A percentile compares a stretch with the other conserved stretches of the same genome.
phyloP scores from a whole-genome alignment of 2,113 vertebrate species.

The Gasterosteus aculeatus region DNA sequence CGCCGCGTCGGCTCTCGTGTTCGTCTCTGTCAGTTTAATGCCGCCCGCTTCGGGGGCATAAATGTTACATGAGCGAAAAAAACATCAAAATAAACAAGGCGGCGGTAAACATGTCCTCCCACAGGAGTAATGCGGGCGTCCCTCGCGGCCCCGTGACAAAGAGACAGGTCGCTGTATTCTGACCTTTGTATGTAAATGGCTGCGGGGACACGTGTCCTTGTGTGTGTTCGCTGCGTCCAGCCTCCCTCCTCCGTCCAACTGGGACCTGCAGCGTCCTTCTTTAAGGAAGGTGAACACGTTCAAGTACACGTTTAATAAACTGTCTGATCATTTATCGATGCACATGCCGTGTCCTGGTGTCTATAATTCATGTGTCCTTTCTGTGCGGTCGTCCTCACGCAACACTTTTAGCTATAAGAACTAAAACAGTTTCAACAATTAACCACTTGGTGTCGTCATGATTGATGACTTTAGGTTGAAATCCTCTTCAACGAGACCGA shows the following conservation, averaged over 20 bases:
- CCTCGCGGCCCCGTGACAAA: conserved; percentile 33
- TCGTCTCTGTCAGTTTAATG: conserved; percentile 48
- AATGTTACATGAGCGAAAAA: conserved; percentile 39
- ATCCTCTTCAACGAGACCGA: background rate
- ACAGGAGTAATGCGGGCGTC: conserved; percentile 29
- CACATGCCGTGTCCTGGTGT: background rate
- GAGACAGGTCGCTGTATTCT: conserved; percentile 24
- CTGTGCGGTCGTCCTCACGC: conserved; percentile 14
- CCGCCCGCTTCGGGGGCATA: conserved; percentile 16
- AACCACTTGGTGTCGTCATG: background rate
- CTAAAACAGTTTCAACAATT: background rate
- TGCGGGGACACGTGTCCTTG: conserved; percentile 35
- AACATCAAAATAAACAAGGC: conserved; percentile 41
- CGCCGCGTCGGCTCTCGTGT: conserved; percentile 35
- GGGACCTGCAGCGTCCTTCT: background rate
- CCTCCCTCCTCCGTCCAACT: background rate
- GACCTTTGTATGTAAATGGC: conserved; percentile 49
- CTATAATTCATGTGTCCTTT: conserved; percentile 13
- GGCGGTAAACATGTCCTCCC: conserved; percentile 25
- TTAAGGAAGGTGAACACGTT: background rate
- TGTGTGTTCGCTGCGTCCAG: background rate
- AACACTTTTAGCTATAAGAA: background rate
- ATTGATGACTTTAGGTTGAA: background rate
- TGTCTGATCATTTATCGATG: conserved; percentile 1
- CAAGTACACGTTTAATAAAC: conserved; percentile 1